phyloP scores from a whole-genome alignment of 2,113 vertebrate species.

The Salvator merianae region DNA sequence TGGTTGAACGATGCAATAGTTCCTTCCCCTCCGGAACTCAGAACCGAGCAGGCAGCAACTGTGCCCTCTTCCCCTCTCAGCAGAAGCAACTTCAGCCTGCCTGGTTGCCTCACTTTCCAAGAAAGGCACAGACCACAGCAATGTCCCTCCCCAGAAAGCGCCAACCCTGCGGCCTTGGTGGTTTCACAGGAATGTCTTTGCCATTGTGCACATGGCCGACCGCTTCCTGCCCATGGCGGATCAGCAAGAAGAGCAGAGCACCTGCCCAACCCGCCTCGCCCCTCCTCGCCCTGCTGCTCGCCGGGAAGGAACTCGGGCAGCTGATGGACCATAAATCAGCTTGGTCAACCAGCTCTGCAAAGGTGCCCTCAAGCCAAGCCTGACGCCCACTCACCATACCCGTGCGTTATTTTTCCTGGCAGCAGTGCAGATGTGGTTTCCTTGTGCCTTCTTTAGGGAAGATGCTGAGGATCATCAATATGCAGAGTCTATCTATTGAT shows the following conservation, averaged over 20 bases:
- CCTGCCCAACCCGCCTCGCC: not conserved
- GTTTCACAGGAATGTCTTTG: rapidly evolving
- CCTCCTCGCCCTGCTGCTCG: no score
- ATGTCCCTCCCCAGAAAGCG: not conserved
- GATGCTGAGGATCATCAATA: no score
- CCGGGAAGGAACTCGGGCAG: no score
- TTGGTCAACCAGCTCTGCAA: no score
- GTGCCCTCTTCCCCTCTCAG: not conserved
- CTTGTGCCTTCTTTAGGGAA: no score
- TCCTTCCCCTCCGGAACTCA: not conserved
- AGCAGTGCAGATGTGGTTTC: no score
- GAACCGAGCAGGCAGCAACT: not conserved
- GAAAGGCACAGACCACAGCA: not conserved
- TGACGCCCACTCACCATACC: no score
- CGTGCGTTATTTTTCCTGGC: no score
- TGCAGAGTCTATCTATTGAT: no score
- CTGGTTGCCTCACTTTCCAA: constrained; percentile 46
- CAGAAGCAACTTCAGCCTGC: constrained; percentile 33
- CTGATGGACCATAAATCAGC: no score
- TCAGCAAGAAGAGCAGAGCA: not conserved
- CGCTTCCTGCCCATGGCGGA: not conserved
- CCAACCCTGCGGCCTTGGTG: rapidly evolving
- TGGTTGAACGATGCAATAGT: not conserved
- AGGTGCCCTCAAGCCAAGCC: no score
- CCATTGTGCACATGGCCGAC: rapidly evolving